Base-by-base conservation (phyloP, 1,140 invertebrate genomes). In the Drosophila equinoxialis region DNA sequence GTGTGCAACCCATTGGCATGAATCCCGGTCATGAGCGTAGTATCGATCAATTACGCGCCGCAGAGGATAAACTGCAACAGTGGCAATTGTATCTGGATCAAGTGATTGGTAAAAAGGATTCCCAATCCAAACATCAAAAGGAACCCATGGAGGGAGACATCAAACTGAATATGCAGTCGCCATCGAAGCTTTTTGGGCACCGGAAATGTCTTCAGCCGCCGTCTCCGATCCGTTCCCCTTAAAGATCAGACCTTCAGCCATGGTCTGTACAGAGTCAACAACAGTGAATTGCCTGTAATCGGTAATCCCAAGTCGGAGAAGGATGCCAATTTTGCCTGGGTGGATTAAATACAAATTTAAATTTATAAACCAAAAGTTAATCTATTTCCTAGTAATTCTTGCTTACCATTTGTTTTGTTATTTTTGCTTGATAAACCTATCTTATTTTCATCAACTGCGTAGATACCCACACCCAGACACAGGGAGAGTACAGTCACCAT, bases 1-100 rank as follows among this genome's bases (percentile, higher is more conserved):
- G 92, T 3, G 84, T 94, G 1, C 91, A 93, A 6, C 90, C 91
- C 4, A 93, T 94, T 10, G 94, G 94, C 0, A 85, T 93, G 23
- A 94, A 94, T 89, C 93, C 94, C 1, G 94, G 94, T 0, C 93
- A 94, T 68, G 92, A 90, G 26, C 79, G 92, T 0, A 91, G 93
- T 26, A 87, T 94, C 1, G 92, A 93, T 11, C 93, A 93, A 60
- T 68, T 94, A 26, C 71, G 81, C 5, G 90, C 85, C 1, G 91
- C 90, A 2, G 90, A 91, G 6, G 77, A 92, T 55, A 92, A 92
- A 10, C 65, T 92, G 11, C 71, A 81, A 33, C 86, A 92, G 57
- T 92, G 91, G 91, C 85, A 92, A 67, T 77, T 77, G 7, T 92
- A 90, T 64, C 54, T 91, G 5, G 74, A 91, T 0, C 87, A 91